These are phyloP conservation scores for Alouatta palliata DNA, from an alignment of 2,113 vertebrate species.

Conservation along the genomic window DNA sequence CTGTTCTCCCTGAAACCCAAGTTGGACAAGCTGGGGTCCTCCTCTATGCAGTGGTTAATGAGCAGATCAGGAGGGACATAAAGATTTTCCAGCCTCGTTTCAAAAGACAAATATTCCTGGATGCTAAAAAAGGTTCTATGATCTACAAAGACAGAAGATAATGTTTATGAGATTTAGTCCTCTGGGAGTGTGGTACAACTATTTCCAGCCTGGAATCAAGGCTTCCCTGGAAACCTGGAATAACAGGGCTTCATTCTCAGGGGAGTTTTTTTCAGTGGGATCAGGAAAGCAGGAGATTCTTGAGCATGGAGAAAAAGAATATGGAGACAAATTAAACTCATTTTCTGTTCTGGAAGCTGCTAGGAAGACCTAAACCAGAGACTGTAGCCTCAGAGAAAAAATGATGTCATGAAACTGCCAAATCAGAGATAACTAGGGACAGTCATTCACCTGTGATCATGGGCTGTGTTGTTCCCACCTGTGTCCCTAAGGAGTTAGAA, in stretches of 20 bases:
- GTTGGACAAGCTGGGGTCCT: conserved; percentile 90
- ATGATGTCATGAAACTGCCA: not conserved
- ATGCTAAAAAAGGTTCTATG: conserved; percentile 93
- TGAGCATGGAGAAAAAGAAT: conserved; percentile 96
- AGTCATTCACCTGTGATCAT: not conserved
- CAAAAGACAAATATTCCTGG: conserved; percentile 94
- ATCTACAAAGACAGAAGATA: conserved; percentile 88
- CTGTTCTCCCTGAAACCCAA: conserved; percentile 94
- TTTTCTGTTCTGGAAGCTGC: conserved; percentile 91
- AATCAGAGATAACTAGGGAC: not conserved
- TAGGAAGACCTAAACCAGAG: conserved; percentile 87
- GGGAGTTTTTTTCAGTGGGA: conserved; percentile 95
- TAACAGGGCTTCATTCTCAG: conserved; percentile 96
- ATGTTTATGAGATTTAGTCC: conserved; percentile 87
- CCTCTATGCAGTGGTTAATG: conserved; percentile 95
- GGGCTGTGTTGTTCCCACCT: not conserved
- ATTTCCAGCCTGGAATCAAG: conserved; percentile 88
- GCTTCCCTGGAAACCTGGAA: conserved; percentile 91
- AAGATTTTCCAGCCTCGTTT: conserved; percentile 92
- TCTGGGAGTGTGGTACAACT: conserved; percentile 90
- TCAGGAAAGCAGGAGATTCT: conserved; percentile 92
- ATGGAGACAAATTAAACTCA: conserved; percentile 93
- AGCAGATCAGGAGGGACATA: conserved; percentile 91
- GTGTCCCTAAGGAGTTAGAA: not conserved
- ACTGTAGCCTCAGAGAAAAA: conserved; percentile 70